These are phyloP conservation scores for Picathartes gymnocephalus DNA, from an alignment of 2,113 vertebrate species.

Conservation along the genomic window DNA sequence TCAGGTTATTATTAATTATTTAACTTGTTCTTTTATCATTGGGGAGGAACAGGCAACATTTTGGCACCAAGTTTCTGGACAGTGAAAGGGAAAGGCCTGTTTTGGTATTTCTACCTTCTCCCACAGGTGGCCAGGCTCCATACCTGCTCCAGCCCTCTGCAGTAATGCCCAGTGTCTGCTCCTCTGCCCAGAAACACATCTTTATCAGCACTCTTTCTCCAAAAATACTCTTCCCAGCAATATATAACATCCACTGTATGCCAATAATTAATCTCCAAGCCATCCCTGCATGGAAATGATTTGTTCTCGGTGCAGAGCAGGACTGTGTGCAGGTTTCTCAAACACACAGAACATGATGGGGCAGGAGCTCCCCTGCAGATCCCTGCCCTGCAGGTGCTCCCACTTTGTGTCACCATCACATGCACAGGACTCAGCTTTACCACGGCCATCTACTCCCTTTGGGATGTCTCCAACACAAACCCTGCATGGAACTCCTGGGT, in stretches of 20 bases:
- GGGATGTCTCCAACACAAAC: not conserved
- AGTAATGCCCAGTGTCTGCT: not conserved
- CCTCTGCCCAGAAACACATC: not conserved
- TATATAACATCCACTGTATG: not conserved
- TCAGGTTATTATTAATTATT: slow-evolving; percentile 24
- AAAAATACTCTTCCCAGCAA: not conserved
- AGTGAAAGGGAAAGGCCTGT: not conserved
- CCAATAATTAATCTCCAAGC: not conserved
- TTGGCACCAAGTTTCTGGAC: not conserved
- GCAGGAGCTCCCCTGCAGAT: not conserved
- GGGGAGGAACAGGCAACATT: not conserved
- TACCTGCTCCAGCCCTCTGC: not conserved
- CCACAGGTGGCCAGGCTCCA: not conserved
- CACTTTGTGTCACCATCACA: not conserved
- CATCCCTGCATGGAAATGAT: not conserved
- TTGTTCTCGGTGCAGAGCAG: not conserved
- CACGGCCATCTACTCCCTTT: fast-evolving
- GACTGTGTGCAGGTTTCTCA: not conserved
- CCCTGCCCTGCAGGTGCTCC: not conserved
- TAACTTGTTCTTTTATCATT: not conserved
- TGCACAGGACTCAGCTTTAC: not conserved
- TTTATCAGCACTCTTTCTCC: not conserved
- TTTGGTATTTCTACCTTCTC: not conserved
- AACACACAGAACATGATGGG: not conserved
- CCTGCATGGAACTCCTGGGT: not conserved